Percentiles rank a stretch among this genome's conserved stretches.
Evolutionary conservation across 2,888 invertebrate species (phyloP).

Genomic region (Drosophila greeni): DNA sequence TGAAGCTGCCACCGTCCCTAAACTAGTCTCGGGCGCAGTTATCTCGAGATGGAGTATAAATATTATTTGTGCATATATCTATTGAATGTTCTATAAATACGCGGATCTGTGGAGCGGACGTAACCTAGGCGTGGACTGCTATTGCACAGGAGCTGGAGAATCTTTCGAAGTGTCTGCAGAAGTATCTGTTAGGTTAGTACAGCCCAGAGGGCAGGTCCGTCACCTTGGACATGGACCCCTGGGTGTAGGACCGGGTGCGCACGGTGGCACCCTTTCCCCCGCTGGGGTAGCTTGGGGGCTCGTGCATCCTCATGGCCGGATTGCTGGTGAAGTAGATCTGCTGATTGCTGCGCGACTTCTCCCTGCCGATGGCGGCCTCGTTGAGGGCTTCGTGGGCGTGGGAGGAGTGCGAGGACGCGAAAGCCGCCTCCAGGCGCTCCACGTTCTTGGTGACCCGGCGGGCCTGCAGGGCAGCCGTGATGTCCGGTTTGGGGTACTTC

Average conservation of each 20-base stretch:
- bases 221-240: slow-evolving; percentile 83
- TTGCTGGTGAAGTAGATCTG: slow-evolving; percentile 78
- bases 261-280: slow-evolving; percentile 78
- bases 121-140: slow-evolving; percentile 42
- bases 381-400: slow-evolving; percentile 79
- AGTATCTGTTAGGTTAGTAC: slow-evolving; percentile 79
- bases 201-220: slow-evolving; percentile 87
- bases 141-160: slow-evolving; percentile 60
- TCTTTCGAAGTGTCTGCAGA: slow-evolving; percentile 15
- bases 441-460: slow-evolving; percentile 86
- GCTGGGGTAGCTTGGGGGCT: slow-evolving; percentile 80
- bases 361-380: slow-evolving; percentile 83
- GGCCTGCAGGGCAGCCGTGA: slow-evolving; percentile 81
- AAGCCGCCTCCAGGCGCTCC: slow-evolving; percentile 84
- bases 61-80: slow-evolving; percentile 10
- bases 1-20: slow-evolving; percentile 66
- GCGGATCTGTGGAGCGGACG: slow-evolving; percentile 14
- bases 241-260: slow-evolving; percentile 78
- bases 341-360: slow-evolving; percentile 77
- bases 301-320: slow-evolving; percentile 72
- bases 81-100: slow-evolving; percentile 31
- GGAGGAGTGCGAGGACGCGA: slow-evolving; percentile 60
- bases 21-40: slow-evolving; percentile 32
- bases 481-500: slow-evolving; percentile 78
- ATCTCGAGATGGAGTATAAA: slow-evolving; percentile 19